Evolutionary conservation across 2,113 vertebrate genomes (phyloP).

Genomic region (Hippocampus guttulatus): DNA sequence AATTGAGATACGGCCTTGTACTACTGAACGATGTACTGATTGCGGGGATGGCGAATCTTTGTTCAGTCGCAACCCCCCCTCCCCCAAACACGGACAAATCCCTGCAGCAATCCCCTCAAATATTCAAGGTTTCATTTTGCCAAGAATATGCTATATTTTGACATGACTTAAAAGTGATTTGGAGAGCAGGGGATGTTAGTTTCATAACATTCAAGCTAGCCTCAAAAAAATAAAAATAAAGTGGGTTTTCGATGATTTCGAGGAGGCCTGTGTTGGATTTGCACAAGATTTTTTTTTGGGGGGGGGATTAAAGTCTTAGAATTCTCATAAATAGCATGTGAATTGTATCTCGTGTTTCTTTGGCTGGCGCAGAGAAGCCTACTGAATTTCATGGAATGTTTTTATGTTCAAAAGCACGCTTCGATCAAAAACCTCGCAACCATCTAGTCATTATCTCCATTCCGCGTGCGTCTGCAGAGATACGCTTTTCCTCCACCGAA

Average conservation of each 20-base stretch:
- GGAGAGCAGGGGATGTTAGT: neutral
- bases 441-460: slow-evolving; percentile 14
- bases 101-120: neutral
- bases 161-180: neutral
- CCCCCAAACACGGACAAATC: neutral
- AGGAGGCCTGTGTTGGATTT: neutral
- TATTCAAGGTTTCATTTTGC: neutral
- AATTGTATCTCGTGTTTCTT: neutral
- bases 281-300: neutral
- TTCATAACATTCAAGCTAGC: neutral
- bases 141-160: neutral
- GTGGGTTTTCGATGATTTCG: slow-evolving; percentile 1
- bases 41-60: neutral
- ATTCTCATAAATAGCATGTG: neutral
- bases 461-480: slow-evolving; percentile 27
- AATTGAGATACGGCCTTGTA: neutral
- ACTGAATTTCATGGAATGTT: neutral
- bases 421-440: neutral
- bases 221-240: neutral
- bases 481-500: slow-evolving; percentile 23
- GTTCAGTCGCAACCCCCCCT: neutral
- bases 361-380: neutral
- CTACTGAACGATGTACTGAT: neutral
- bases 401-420: neutral
- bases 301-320: neutral